Conservation (phyloP, 2,888 invertebrate genomes). For the Sepioteuthis lessoniana region DNA sequence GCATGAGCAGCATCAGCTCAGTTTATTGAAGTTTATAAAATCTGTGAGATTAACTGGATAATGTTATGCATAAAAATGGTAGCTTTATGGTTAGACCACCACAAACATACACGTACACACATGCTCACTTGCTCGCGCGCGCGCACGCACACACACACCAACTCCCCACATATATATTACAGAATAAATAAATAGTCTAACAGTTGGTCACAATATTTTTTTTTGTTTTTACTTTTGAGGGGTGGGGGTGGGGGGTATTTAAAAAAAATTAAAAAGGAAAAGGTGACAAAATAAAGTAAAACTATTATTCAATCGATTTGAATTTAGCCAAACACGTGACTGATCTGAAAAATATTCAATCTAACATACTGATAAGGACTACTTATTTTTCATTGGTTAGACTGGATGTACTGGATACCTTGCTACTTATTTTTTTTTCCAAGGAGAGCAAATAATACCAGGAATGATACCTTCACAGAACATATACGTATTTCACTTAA, state of each 20-base stretch:
- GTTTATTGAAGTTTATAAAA: not conserved
- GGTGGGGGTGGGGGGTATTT: not conserved
- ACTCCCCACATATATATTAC: not conserved
- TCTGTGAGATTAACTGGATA: slow-evolving; percentile 16
- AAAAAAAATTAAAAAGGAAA: not conserved
- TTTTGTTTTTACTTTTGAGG: not conserved
- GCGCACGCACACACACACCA: not conserved
- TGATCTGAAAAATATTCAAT: not conserved
- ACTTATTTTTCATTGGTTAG: not conserved
- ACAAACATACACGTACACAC: not conserved
- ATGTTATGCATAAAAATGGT: not conserved
- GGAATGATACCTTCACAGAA: not conserved
- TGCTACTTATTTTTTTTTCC: not conserved
- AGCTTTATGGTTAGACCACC: not conserved
- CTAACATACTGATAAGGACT: not conserved
- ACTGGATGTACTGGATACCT: not conserved
- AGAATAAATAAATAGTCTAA: slow-evolving; percentile 14
- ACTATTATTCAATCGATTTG: not conserved
- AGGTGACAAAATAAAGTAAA: not conserved
- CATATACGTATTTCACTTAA: not conserved
- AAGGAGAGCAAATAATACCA: not conserved
- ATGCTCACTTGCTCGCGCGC: too few relatives aligned
- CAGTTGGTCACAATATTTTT: not conserved
- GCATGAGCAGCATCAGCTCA: not conserved
- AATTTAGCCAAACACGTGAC: slow-evolving; percentile 2